Percentiles rank a stretch among this genome's conserved stretches.
Conservation (phyloP, 2,888 invertebrate species). For the Parelbella ahira region DNA sequence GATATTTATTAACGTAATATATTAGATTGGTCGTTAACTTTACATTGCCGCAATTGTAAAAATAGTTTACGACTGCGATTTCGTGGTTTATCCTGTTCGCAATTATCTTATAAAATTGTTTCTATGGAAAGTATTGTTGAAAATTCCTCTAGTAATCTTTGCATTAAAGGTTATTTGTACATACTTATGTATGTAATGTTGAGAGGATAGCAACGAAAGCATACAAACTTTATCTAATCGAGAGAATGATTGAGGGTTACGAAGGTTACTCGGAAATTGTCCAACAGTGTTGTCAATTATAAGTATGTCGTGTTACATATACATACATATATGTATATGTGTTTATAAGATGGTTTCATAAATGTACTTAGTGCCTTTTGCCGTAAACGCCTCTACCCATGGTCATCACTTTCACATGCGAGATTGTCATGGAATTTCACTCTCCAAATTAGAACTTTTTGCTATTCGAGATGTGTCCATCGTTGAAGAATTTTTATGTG, state of each 20-base stretch:
- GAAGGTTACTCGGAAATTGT: conserved; percentile 19
- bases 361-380: conserved; percentile 1
- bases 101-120: neutral
- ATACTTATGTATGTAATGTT: too few relatives aligned
- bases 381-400: conserved; percentile 11
- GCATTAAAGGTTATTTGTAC: too few relatives aligned
- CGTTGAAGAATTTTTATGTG: conserved; percentile 29
- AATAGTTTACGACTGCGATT: conserved; percentile 5
- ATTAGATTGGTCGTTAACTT: too few relatives aligned
- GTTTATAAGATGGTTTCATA: conserved; percentile 7
- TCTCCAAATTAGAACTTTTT: conserved; percentile 13
- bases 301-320: too few relatives aligned
- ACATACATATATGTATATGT: too few relatives aligned
- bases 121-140: too few relatives aligned
- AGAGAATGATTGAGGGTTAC: conserved; percentile 18
- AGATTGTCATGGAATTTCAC: conserved; percentile 14
- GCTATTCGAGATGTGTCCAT: neutral
- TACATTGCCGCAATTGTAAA: neutral
- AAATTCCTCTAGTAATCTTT: too few relatives aligned
- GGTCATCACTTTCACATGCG: conserved; percentile 16
- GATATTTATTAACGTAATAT: too few relatives aligned
- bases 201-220: too few relatives aligned
- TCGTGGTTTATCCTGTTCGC: conserved; percentile 2
- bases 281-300: conserved; percentile 15
- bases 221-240: conserved; percentile 17